These are phyloP conservation scores for Diachasma alloeum DNA, from an alignment of 1,140 invertebrate genomes.

Conservation along the genomic window DNA sequence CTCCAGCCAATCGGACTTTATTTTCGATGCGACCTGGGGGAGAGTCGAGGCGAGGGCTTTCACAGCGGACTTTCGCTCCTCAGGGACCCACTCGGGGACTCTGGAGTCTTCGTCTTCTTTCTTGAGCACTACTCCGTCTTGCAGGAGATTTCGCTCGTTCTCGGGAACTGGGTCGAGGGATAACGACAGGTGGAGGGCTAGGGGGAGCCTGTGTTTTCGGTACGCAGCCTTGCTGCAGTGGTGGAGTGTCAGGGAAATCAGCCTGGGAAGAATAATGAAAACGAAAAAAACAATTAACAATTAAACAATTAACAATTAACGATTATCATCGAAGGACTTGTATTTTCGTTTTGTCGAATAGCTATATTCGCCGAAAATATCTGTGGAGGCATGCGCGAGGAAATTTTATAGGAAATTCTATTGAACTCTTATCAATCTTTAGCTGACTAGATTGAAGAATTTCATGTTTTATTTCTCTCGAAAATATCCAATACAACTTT, in stretches of 20 bases:
- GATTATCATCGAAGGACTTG: too few species aligned
- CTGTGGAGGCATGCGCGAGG: too few species aligned
- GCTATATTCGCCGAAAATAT: too few species aligned
- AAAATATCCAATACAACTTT: too few species aligned
- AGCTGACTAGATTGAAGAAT: too few species aligned
- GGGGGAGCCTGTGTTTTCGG: conserved; percentile 52
- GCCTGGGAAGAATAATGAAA: conserved; percentile 38
- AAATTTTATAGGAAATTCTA: too few species aligned
- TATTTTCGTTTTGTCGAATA: too few species aligned
- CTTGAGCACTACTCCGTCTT: conserved; percentile 39
- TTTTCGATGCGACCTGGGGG: conserved; percentile 55
- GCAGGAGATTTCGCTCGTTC: conserved; percentile 50
- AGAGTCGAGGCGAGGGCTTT: conserved; percentile 44
- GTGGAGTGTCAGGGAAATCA: conserved; percentile 53
- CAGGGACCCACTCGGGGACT: conserved; percentile 52
- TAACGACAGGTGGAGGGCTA: conserved; percentile 55
- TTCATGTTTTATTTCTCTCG: too few species aligned
- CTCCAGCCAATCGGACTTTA: conserved; percentile 53
- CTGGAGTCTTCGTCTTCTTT: conserved; percentile 42
- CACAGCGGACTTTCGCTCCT: conserved; percentile 50
- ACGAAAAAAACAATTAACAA: too few species aligned
- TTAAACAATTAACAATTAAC: too few species aligned
- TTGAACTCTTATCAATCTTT: too few species aligned
- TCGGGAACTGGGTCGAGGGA: conserved; percentile 53
- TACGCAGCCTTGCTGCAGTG: conserved; percentile 56